A percentile compares a stretch with the other conserved stretches of the same genome.
phyloP scores from a whole-genome alignment of 2,113 vertebrate species.

The Thymallus thymallus region DNA sequence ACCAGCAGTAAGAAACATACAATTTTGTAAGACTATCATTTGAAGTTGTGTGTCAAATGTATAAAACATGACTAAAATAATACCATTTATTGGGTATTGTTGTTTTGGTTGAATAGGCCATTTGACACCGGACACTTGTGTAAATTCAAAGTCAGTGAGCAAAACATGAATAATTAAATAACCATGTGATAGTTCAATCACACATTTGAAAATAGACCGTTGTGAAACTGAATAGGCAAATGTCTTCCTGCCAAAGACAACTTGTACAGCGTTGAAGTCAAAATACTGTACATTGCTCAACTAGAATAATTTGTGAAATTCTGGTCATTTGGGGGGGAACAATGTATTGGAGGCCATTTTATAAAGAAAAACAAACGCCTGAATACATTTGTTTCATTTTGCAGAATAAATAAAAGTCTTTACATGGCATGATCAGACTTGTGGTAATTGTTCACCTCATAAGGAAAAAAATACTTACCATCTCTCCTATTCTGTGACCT shows the following conservation, averaged over 20 bases:
- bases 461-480: not conserved
- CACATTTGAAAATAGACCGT: not conserved
- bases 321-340: not conserved
- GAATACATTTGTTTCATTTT: not conserved
- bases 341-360: not conserved
- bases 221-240: not conserved
- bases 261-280: not conserved
- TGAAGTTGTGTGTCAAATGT: too few species aligned
- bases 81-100: not conserved
- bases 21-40: too few species aligned
- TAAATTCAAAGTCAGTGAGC: not conserved
- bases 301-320: not conserved
- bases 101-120: not conserved
- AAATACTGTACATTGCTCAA: not conserved
- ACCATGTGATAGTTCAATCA: not conserved
- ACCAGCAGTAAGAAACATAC: too few species aligned
- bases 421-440: not conserved
- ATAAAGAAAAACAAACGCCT: not conserved
- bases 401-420: too few species aligned
- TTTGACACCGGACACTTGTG: not conserved
- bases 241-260: not conserved
- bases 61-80: not conserved
- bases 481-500: not conserved
- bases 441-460: not conserved
- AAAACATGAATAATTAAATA: not conserved